phyloP scores from a whole-genome alignment of 2,113 vertebrate species.

The Pedetes capensis region DNA sequence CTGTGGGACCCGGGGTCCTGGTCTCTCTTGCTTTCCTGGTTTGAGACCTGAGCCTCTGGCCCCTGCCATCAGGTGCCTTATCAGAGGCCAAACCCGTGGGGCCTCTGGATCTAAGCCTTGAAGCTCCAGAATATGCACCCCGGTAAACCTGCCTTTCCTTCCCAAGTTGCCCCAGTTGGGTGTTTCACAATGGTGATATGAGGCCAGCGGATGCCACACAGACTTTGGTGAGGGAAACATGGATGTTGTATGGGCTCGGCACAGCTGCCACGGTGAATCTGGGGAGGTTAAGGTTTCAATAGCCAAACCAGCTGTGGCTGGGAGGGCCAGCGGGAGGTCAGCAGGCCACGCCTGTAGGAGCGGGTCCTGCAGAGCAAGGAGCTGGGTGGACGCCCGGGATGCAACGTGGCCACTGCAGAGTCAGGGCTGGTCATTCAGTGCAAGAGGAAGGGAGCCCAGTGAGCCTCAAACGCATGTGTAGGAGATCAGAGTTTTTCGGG shows the following conservation, averaged over 20 bases:
- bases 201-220: not conserved
- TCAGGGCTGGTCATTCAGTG: rapidly evolving
- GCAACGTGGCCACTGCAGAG: rapidly evolving
- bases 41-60: not conserved
- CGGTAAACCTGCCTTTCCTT: not conserved
- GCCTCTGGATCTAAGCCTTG: not conserved
- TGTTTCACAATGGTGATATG: not conserved
- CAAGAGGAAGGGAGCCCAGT: rapidly evolving
- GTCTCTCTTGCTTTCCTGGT: not conserved
- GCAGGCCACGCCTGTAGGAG: not conserved
- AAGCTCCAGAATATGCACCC: not conserved
- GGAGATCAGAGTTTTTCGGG: not conserved
- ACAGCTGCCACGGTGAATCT: no score
- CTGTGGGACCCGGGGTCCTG: not conserved
- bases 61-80: not conserved
- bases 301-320: no score
- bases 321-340: not conserved
- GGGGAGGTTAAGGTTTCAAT: no score
- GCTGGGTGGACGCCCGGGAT: rapidly evolving
- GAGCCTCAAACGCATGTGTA: rapidly evolving
- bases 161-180: not conserved
- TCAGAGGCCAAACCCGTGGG: not conserved
- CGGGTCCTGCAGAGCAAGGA: not conserved
- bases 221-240: not conserved
- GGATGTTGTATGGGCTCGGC: no score